Conservation (phyloP, 2,113 vertebrate genomes). For the Bombycilla garrulus region DNA sequence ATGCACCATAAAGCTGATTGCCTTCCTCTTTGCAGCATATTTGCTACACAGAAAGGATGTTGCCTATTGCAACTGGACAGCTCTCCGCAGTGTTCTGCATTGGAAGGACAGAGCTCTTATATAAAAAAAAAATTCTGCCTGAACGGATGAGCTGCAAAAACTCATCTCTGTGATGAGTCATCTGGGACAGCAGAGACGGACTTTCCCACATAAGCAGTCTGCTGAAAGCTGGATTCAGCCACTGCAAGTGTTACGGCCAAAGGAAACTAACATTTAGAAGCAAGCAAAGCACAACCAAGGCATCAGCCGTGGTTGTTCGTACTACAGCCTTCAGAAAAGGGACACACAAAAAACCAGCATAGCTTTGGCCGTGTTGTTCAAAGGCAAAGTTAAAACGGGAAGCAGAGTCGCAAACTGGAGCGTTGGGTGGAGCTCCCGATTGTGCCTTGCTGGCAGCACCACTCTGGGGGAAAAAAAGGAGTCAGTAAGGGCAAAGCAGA, state of each 20-base stretch:
- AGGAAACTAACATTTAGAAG: constrained; percentile 1
- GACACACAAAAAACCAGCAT: not conserved
- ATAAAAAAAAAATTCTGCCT: not conserved
- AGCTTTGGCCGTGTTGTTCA: not conserved
- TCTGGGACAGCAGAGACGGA: constrained; percentile 38
- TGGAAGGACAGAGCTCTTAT: not conserved
- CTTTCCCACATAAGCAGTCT: constrained; percentile 30
- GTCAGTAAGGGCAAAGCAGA: constrained; percentile 4
- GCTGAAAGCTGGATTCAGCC: constrained; percentile 23
- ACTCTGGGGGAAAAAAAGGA: not conserved
- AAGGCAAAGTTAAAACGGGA: constrained; percentile 33
- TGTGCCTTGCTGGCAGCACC: not conserved
- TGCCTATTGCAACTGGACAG: constrained; percentile 22
- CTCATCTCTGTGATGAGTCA: constrained; percentile 59
- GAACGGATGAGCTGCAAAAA: not conserved
- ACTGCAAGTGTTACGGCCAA: not conserved
- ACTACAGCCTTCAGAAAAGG: not conserved
- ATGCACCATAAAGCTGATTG: not conserved
- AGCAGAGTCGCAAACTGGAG: constrained; percentile 9
- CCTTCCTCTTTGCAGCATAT: constrained; percentile 7
- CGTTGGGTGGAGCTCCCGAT: constrained; percentile 15
- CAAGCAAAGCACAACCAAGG: not conserved
- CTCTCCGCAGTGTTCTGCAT: constrained; percentile 13
- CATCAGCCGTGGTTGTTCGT: not conserved
- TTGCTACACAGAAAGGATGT: not conserved